These are phyloP conservation scores for Scatophagus argus DNA, from an alignment of 2,113 vertebrate genomes.

Conservation along the genomic window DNA sequence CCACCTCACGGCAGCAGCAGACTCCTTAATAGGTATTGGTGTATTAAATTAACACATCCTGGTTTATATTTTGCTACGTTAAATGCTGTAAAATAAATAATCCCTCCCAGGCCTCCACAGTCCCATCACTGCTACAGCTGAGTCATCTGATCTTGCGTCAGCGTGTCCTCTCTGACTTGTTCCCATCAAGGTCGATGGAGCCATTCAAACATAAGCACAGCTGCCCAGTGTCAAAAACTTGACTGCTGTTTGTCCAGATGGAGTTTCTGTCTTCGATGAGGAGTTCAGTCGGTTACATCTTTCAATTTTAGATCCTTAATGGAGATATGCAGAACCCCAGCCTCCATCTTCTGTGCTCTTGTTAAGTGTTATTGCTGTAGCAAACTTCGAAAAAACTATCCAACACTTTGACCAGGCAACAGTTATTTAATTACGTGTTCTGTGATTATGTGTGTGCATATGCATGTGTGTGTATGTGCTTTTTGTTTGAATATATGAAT, in stretches of 20 bases:
- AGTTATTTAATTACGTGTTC: constrained; percentile 18
- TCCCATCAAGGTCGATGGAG: constrained; percentile 36
- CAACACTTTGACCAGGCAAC: constrained; percentile 30
- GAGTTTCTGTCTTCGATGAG: constrained; percentile 34
- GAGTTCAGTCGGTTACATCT: constrained; percentile 18
- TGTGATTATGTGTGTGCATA: constrained; percentile 26
- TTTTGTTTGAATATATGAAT: constrained; percentile 39
- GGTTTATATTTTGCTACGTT: constrained; percentile 75
- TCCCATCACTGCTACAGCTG: constrained; percentile 42
- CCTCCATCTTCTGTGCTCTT: constrained; percentile 19
- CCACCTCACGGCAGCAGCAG: constrained; percentile 41
- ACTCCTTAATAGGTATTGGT: constrained; percentile 35
- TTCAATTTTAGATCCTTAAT: neutral
- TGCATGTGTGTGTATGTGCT: constrained; percentile 51
- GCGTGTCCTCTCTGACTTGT: constrained; percentile 13
- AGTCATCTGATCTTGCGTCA: constrained; percentile 42
- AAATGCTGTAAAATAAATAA: constrained; percentile 62
- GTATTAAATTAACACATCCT: constrained; percentile 51
- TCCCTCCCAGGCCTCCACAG: constrained; percentile 24
- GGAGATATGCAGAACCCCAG: neutral
- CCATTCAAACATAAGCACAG: neutral
- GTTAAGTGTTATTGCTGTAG: constrained; percentile 82
- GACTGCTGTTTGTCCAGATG: constrained; percentile 25
- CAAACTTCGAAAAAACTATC: constrained; percentile 52
- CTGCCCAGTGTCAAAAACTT: constrained; percentile 14